These are phyloP conservation scores for Bos taurus DNA, from an alignment of 2,113 vertebrate genomes.

Conservation along the genomic window ARS-UCD2.0 NC_037346.1:17629001-17629500, in stretches of 20 bases:
- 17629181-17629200: not conserved
- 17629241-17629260: not conserved
- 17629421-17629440: not conserved
- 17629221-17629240: not conserved
- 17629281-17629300: not conserved
- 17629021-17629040: too few relatives aligned
- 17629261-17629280: not conserved
- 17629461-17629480: not conserved
- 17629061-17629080: too few relatives aligned
- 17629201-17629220: not conserved
- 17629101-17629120: too few relatives aligned
- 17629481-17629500: not conserved
- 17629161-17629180: not conserved
- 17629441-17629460: not conserved
- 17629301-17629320: not conserved
- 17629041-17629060: too few relatives aligned
- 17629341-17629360: not conserved
- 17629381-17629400: not conserved
- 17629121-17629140: too few relatives aligned
- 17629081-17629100: too few relatives aligned
- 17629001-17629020: too few relatives aligned
- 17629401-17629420: not conserved
- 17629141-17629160: not conserved
- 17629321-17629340: not conserved
- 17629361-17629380: not conserved